Base-by-base conservation (phyloP, 2,113 vertebrate genomes). In the Upupa epops region DNA sequence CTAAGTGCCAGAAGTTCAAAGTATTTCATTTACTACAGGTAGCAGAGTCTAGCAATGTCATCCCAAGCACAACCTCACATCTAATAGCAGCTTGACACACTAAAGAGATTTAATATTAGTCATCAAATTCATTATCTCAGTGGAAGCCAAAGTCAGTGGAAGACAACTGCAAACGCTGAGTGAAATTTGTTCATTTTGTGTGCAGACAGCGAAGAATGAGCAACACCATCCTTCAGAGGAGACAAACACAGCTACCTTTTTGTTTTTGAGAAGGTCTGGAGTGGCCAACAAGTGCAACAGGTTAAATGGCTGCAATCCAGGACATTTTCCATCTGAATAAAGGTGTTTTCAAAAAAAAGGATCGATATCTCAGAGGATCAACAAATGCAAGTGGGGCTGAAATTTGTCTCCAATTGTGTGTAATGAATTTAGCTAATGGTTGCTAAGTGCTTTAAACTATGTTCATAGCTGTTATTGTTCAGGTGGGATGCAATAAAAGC, bases 381-480 rank as follows among this genome's bases (percentile, higher is more conserved):
- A 31, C 11, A 55, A 18, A 13, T 25, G 69, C 32, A 36, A 80
- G 28, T 13, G 14, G 36, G 6, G 36, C 8, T 29, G 60, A 73
- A 74, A 58, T 2, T 14, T 7, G 40, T n/a, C 55, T 73, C 16
- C 56, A 16, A 34, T 8, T 31, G 7, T 52, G 18, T 0, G 0
- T 8, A 32, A 65, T 12, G 15, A 59, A 29, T 13, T 32, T 20
- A 6, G 21, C 16, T 80, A 29, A 49, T 28, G 11, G 16, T 16
- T 73, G 15, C 3, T 5, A 42, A 54, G 24, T 9, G 37, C 26
- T n/a, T 48, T 26, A 76, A 65, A 11, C 51, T 8, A 4, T 13
- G 28, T 12, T 46, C 7, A 4, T 3, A 66, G 37, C 22, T 73
- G 36, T 14, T 40, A 18, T 29, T 46, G 24, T 69, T 45, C 48